Evolutionary conservation across 2,888 invertebrate genomes (phyloP).

Genomic region (Stomorhina lunata): DNA sequence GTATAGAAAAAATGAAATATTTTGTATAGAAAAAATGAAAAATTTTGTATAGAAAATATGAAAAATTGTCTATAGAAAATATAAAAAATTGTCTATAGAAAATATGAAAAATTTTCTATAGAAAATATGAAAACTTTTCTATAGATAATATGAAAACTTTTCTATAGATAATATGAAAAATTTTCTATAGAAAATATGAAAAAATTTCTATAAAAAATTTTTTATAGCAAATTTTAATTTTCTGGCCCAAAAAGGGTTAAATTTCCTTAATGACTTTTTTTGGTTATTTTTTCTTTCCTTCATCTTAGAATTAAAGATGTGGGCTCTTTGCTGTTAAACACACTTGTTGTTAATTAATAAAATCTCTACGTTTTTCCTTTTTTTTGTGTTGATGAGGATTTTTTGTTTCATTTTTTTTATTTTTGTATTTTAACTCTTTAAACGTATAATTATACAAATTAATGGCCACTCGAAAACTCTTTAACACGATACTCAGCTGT

Average conservation of each 20-base stretch:
- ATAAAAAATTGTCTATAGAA: too few relatives aligned
- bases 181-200: too few relatives aligned
- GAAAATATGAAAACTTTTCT: too few relatives aligned
- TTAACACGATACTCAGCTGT: conserved; percentile 20
- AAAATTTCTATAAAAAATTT: too few relatives aligned
- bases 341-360: conserved; percentile 2
- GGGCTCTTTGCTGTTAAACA: background rate
- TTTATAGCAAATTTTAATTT: background rate
- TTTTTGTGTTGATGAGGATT: too few relatives aligned
- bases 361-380: background rate
- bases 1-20: too few relatives aligned
- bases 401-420: background rate
- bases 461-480: conserved; percentile 20
- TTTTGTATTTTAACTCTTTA: background rate
- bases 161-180: too few relatives aligned
- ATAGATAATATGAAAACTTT: too few relatives aligned
- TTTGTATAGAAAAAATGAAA: too few relatives aligned
- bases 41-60: too few relatives aligned
- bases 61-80: too few relatives aligned
- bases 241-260: background rate
- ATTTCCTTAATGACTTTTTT: background rate
- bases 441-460: conserved; percentile 19
- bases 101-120: too few relatives aligned
- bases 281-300: background rate
- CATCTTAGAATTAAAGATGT: background rate